phyloP scores from a whole-genome alignment of 2,113 vertebrate genomes.

The Procavia capensis region DNA sequence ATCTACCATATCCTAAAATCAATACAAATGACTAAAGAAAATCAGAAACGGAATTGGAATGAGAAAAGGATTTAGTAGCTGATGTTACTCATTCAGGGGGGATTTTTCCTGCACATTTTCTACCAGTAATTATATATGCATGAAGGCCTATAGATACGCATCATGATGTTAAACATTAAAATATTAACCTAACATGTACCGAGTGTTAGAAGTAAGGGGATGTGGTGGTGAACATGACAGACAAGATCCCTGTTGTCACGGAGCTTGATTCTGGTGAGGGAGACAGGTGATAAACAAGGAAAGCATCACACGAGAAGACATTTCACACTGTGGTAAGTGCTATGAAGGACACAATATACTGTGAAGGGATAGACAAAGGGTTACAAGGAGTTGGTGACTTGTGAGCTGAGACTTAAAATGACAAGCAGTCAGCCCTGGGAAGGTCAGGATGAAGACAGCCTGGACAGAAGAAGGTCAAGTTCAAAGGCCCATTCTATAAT shows the following conservation, averaged over 20 bases:
- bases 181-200: neutral
- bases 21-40: neutral
- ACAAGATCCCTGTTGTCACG: neutral
- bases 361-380: neutral
- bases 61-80: slow-evolving; percentile 8
- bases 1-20: slow-evolving; percentile 14
- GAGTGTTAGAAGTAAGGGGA: neutral
- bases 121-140: neutral
- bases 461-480: neutral
- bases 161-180: neutral
- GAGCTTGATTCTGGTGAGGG: neutral
- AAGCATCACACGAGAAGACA: neutral
- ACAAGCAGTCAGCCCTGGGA: neutral
- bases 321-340: neutral
- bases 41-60: slow-evolving; percentile 1
- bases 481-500: neutral
- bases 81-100: neutral
- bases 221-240: neutral
- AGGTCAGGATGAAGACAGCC: neutral
- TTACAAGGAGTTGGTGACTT: neutral
- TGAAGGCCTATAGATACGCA: neutral
- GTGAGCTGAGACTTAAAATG: neutral
- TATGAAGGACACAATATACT: neutral
- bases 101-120: neutral
- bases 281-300: neutral